Evolutionary conservation across 2,888 invertebrate genomes (phyloP), one percentile per base, ranked within the genome.

Genomic region (Diaprepes abbreviatus): DNA sequence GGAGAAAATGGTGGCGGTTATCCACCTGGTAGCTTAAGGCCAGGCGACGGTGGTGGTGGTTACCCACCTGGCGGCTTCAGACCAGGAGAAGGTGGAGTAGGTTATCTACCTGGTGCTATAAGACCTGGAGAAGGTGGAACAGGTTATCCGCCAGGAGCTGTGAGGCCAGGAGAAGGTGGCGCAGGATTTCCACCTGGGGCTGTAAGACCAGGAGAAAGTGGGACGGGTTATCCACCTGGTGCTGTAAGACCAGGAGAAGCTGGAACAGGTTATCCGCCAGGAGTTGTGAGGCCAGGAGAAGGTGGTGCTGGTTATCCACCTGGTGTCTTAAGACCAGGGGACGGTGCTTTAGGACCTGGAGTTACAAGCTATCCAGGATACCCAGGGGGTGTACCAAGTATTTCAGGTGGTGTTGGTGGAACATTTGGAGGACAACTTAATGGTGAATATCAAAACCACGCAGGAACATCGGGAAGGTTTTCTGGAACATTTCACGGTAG

Each of bases 401-500:
- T 16, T 14, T 3, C 14, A 17, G 43, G 59, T 10, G 43, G 28
- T 17, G 7, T 17, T 33, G 35, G 54, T 6, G 78, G 79, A 9
- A 70, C 68, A 36, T 78, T 79, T 72, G 72, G 71, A 40, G 79
- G 79, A 48, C 70, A 79, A 62, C 45, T 80, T 48, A 12, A 70
- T 7, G 80, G 80, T 1, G 73, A 75, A 36, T 80, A 79, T 66
- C 66, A 74, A 58, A 72, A 68, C 35, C 66, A 76, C 19, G 48
- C 50, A 33, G 75, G 75, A 14, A 74, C 75, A 12, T 66, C 74
- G 21, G 80, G 79, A 1, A 68, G 73, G 66, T 80, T 80, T 74
- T 74, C 75, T 19, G 80, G 80, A 5, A 70, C 73, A 14, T 80
- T 80, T 74, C 70, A 77, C 4, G 80, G 79, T 5, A 74, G 75